These are phyloP conservation scores for Acronicta aceris DNA, from an alignment of 2,888 invertebrate genomes.

Conservation along the genomic window DNA sequence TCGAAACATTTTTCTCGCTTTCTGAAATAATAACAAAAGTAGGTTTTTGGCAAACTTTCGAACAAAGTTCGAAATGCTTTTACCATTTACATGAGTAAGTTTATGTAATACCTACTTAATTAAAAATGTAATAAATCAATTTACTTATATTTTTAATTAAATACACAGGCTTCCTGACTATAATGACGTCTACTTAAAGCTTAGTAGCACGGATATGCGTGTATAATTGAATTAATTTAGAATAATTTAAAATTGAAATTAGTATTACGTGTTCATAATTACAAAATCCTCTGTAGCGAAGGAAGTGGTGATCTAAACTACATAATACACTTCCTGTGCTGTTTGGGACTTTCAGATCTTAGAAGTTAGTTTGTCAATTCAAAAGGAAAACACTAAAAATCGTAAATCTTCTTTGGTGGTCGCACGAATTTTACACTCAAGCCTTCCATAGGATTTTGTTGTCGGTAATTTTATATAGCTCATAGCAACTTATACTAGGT, in stretches of 20 bases:
- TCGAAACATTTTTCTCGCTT: constrained; percentile 15
- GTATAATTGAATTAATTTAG: constrained; percentile 27
- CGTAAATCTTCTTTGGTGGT: too few relatives aligned
- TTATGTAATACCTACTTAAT: too few relatives aligned
- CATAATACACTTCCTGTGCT: constrained; percentile 13
- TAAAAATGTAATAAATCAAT: neutral
- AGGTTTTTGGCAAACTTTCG: constrained; percentile 1
- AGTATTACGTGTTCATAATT: constrained; percentile 28
- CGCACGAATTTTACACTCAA: too few relatives aligned
- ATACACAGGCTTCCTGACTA: constrained; percentile 11
- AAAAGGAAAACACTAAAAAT: too few relatives aligned
- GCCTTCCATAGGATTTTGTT: too few relatives aligned
- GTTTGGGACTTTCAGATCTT: too few relatives aligned
- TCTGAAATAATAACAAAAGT: constrained; percentile 17
- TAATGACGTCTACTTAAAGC: constrained; percentile 2
- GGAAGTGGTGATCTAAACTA: constrained; percentile 18
- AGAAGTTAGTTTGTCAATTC: too few relatives aligned
- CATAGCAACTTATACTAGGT: neutral
- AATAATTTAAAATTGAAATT: constrained; percentile 37
- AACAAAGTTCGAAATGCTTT: neutral
- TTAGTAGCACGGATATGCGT: constrained; percentile 31
- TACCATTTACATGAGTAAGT: neutral
- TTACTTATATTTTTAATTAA: constrained; percentile 14
- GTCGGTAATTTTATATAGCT: neutral
- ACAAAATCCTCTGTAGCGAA: constrained; percentile 24